These are phyloP conservation scores for Nematopogon swammerdamellus DNA, from an alignment of 2,888 invertebrate genomes.

Conservation along the genomic window DNA sequence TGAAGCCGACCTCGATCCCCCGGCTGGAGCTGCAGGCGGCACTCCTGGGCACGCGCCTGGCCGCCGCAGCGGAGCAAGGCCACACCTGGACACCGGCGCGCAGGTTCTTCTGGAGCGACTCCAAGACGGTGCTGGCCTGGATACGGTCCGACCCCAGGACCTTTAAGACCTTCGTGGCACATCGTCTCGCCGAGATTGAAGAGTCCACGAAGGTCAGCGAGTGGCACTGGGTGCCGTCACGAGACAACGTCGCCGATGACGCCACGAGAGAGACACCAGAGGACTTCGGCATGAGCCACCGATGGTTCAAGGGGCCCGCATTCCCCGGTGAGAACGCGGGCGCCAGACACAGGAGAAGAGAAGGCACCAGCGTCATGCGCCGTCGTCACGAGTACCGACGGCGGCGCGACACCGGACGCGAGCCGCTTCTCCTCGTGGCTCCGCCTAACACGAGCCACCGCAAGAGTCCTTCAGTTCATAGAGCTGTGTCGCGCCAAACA, in stretches of 20 bases:
- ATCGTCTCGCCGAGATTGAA: constrained; percentile 12
- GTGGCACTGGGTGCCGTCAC: constrained; percentile 8
- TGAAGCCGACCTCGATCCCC: constrained; percentile 8
- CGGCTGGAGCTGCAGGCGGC: constrained; percentile 11
- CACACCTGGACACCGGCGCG: not conserved
- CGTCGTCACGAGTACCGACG: too few relatives aligned
- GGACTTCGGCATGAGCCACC: not conserved
- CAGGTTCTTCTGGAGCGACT: constrained; percentile 11
- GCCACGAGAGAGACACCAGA: constrained; percentile 5
- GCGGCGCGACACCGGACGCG: not conserved
- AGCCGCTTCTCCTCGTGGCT: not conserved
- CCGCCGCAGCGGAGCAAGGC: not conserved
- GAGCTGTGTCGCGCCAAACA: not conserved
- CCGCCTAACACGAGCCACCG: not conserved
- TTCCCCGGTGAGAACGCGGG: constrained; percentile 4
- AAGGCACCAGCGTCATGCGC: not conserved
- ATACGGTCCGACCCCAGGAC: constrained; percentile 9
- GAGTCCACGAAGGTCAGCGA: constrained; percentile 7
- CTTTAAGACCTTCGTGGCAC: constrained; percentile 9
- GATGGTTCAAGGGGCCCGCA: constrained; percentile 8
- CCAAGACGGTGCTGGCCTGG: constrained; percentile 12
- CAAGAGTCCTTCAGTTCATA: not conserved
- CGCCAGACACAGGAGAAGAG: not conserved
- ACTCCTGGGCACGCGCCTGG: constrained; percentile 5
- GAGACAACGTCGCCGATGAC: constrained; percentile 8